Conservation (phyloP, 2,888 invertebrate genomes). For the Ormyrus nitidulus region DNA sequence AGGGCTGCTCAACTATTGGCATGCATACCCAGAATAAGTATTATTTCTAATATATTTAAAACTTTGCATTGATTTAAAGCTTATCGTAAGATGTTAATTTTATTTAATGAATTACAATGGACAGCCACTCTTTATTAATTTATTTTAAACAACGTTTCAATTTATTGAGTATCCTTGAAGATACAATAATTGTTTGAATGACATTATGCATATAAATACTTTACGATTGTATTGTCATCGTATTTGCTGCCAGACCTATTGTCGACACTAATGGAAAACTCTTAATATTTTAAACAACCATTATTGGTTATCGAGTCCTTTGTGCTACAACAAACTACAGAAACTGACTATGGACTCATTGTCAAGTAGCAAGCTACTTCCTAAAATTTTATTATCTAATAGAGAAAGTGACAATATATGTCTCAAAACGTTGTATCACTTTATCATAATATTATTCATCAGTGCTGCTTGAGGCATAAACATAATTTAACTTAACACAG, state of each 20-base stretch:
- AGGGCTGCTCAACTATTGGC: constrained; percentile 10
- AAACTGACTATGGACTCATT: constrained; percentile 56
- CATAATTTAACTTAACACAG: constrained; percentile 64
- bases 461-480: constrained; percentile 39
- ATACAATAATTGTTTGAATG: constrained; percentile 46
- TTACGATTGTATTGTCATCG: constrained; percentile 52
- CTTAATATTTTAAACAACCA: constrained; percentile 44
- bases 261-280: constrained; percentile 48
- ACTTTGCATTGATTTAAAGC: background rate
- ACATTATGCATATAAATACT: constrained; percentile 52
- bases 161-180: constrained; percentile 36
- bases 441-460: constrained; percentile 41
- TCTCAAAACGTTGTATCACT: constrained; percentile 46
- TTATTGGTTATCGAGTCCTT: constrained; percentile 46
- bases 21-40: background rate
- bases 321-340: constrained; percentile 54
- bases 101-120: constrained; percentile 13
- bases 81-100: background rate
- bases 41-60: background rate
- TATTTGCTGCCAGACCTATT: constrained; percentile 54
- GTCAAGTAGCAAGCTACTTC: constrained; percentile 51
- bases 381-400: constrained; percentile 47
- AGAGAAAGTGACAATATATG: constrained; percentile 40
- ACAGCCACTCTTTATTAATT: constrained; percentile 41
- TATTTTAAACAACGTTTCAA: constrained; percentile 9